Percentiles rank a stretch among this genome's conserved stretches.
Conservation (phyloP, 2,113 vertebrate species). For the Climacteris rufus region DNA sequence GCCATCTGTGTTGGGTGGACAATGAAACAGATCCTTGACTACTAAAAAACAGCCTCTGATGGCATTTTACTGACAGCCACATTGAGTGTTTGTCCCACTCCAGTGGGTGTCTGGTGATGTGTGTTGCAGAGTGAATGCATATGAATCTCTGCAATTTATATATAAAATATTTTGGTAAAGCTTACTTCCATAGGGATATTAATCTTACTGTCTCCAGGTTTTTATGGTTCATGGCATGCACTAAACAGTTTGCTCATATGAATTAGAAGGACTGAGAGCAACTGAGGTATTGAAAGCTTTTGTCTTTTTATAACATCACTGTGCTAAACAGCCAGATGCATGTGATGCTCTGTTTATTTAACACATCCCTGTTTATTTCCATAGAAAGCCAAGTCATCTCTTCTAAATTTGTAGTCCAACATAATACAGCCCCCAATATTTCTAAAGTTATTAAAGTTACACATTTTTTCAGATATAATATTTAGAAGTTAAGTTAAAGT, state of each 20-base stretch:
- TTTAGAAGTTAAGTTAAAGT: neutral
- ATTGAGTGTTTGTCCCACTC: neutral
- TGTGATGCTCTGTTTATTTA: neutral
- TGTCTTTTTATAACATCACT: neutral
- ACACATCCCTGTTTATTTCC: neutral
- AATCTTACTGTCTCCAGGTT: neutral
- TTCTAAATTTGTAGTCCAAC: neutral
- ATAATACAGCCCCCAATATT: neutral
- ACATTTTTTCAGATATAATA: neutral
- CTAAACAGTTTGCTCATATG: neutral
- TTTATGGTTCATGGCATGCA: neutral
- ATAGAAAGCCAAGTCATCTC: neutral
- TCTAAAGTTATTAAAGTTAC: neutral
- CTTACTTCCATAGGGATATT: neutral
- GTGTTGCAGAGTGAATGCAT: neutral
- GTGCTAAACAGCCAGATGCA: neutral
- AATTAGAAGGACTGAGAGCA: neutral
- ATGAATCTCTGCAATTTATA: neutral
- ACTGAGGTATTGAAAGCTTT: neutral
- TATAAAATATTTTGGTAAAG: neutral
- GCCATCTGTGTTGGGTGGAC: neutral
- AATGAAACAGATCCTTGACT: neutral
- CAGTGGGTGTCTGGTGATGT: neutral
- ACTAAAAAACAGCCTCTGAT: neutral
- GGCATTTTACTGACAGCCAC: neutral